Evolutionary conservation across 2,888 invertebrate genomes (phyloP).

Genomic region (Athalia rosae): DNA sequence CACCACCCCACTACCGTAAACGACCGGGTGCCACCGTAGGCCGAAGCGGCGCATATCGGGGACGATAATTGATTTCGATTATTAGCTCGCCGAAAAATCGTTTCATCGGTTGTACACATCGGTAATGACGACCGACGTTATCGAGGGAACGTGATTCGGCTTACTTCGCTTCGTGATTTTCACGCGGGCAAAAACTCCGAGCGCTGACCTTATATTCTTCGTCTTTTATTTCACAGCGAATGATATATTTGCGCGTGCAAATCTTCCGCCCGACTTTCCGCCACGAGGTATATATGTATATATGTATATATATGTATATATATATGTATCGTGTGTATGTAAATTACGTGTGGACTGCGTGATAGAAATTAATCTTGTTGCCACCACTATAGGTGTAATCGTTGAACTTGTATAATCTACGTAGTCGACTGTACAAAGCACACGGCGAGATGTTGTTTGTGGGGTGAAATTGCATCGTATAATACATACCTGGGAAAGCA

Average conservation of each 20-base stretch:
- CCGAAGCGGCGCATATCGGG: too few relatives aligned
- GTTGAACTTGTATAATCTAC: constrained; percentile 13
- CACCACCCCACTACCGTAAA: not conserved
- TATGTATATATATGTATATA: too few relatives aligned
- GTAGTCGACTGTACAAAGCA: not conserved
- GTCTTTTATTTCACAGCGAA: not conserved
- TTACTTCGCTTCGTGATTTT: too few relatives aligned
- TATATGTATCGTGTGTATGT: constrained; percentile 15
- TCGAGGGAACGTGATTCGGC: too few relatives aligned
- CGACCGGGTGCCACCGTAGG: not conserved
- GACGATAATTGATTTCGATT: too few relatives aligned
- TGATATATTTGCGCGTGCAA: constrained; percentile 1
- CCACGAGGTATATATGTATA: not conserved
- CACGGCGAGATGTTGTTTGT: constrained; percentile 17
- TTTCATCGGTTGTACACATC: too few relatives aligned
- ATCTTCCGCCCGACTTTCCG: not conserved
- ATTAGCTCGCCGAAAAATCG: too few relatives aligned
- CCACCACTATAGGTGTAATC: constrained; percentile 2
- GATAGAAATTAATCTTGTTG: constrained; percentile 42
- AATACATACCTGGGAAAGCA: not conserved
- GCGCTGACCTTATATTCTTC: not conserved
- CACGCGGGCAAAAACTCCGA: not conserved
- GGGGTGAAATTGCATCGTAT: constrained; percentile 25
- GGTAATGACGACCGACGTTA: too few relatives aligned
- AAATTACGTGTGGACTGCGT: constrained; percentile 30